phyloP scores from a whole-genome alignment of 2,888 invertebrate genomes.

The Augiades crinisus region DNA sequence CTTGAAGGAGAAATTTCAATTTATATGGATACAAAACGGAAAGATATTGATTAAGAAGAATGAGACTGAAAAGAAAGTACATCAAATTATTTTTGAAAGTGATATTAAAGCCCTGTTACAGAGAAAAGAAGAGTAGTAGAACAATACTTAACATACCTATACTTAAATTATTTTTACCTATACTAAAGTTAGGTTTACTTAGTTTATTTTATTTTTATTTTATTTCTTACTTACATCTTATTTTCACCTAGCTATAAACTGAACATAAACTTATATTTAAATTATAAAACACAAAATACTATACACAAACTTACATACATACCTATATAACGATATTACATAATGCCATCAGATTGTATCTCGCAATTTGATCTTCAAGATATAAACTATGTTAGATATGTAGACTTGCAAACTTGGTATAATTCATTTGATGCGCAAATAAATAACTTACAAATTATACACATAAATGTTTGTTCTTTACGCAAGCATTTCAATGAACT shows the following conservation, averaged over 20 bases:
- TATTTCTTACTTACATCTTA: too few species aligned
- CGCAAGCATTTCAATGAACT: neutral
- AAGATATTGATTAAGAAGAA: constrained; percentile 24
- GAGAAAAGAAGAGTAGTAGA: neutral
- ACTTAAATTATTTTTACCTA: neutral
- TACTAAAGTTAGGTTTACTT: too few species aligned
- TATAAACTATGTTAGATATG: neutral
- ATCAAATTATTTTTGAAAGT: constrained; percentile 17
- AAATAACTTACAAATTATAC: constrained; percentile 9
- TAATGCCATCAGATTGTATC: neutral
- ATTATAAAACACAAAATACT: too few species aligned
- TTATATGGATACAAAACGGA: constrained; percentile 27
- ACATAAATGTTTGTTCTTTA: constrained; percentile 13
- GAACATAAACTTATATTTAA: too few species aligned
- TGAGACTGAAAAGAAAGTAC: constrained; percentile 13
- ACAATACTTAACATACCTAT: too few species aligned
- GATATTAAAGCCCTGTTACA: constrained; percentile 2
- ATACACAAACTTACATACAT: too few species aligned
- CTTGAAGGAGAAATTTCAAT: constrained; percentile 21
- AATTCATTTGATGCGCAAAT: neutral
- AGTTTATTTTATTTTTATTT: too few species aligned
- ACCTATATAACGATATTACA: too few species aligned
- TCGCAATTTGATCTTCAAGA: neutral
- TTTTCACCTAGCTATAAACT: too few species aligned
- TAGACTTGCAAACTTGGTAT: neutral